A percentile compares a stretch with the other conserved stretches of the same genome.
Evolutionary conservation across 2,113 vertebrate species (phyloP).

Genomic region (Vicugna pacos): DNA sequence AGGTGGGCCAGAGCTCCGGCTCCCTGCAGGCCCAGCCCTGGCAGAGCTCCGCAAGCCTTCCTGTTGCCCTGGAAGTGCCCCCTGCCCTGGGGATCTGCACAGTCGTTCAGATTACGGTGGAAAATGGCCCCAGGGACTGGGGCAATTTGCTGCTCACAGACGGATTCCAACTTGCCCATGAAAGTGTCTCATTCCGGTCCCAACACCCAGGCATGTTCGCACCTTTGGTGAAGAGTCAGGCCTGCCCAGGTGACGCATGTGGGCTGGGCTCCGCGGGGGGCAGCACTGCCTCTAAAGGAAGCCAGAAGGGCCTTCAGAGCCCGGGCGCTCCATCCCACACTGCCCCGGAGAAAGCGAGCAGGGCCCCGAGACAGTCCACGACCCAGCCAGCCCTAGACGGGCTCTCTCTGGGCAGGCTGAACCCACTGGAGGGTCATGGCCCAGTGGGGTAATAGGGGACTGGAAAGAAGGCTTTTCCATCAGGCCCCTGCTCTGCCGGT

Average conservation of each 20-base stretch:
- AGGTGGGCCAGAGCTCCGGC: background rate
- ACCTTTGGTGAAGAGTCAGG: conserved; percentile 51
- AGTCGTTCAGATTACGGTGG: conserved; percentile 65
- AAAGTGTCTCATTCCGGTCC: conserved; percentile 55
- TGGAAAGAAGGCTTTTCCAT: background rate
- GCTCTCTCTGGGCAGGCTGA: background rate
- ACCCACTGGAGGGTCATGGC: background rate
- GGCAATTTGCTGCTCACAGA: conserved; percentile 64
- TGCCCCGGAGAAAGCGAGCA: background rate
- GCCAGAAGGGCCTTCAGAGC: background rate
- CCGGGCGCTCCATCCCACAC: background rate
- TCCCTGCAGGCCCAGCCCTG: background rate
- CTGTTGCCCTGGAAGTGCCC: background rate
- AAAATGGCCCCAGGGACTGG: conserved; percentile 73
- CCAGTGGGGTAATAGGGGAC: background rate
- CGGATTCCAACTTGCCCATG: conserved; percentile 73
- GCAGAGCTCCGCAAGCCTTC: background rate
- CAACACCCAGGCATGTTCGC: conserved; percentile 46
- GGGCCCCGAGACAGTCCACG: background rate
- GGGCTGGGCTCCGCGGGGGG: background rate
- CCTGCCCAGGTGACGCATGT: conserved; percentile 17
- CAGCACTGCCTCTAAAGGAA: background rate
- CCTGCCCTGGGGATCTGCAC: background rate
- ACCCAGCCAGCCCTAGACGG: background rate
- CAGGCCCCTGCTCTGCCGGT: background rate